Evolutionary conservation across 2,113 vertebrate genomes (phyloP).

Genomic region (Paracanthobrama guichenoti): DNA sequence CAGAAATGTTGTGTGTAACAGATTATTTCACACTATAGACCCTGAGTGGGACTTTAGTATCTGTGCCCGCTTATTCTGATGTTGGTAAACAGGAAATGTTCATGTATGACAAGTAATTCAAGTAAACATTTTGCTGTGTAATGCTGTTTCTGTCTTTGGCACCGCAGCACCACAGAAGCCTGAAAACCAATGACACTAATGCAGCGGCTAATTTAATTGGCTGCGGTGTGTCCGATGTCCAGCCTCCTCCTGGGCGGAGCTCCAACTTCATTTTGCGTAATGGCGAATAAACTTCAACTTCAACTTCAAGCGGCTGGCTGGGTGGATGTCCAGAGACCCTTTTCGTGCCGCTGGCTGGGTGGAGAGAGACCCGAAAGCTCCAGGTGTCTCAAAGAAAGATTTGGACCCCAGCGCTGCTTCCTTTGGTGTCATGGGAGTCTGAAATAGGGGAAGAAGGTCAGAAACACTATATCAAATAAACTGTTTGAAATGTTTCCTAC

Average conservation of each 20-base stretch:
- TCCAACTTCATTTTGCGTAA: too few species aligned
- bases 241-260: conserved; percentile 87
- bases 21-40: not conserved
- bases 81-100: not conserved
- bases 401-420: conserved; percentile 72
- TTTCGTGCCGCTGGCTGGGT: conserved; percentile 63
- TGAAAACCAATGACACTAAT: not conserved
- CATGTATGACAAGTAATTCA: not conserved
- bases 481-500: too few species aligned
- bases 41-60: too few species aligned
- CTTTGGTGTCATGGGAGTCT: conserved; percentile 83
- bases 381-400: conserved; percentile 90
- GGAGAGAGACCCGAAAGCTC: conserved; percentile 70
- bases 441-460: conserved; percentile 52
- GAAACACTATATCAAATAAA: too few species aligned
- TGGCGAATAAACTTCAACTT: too few species aligned
- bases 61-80: not conserved
- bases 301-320: too few species aligned
- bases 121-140: not conserved
- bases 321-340: too few species aligned
- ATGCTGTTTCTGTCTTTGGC: conserved; percentile 11
- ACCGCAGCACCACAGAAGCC: not conserved
- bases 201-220: conserved; percentile 60
- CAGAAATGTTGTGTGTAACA: not conserved
- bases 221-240: conserved; percentile 76